Base-by-base conservation (phyloP, 2,888 invertebrate genomes). In the Philereme transversata region DNA sequence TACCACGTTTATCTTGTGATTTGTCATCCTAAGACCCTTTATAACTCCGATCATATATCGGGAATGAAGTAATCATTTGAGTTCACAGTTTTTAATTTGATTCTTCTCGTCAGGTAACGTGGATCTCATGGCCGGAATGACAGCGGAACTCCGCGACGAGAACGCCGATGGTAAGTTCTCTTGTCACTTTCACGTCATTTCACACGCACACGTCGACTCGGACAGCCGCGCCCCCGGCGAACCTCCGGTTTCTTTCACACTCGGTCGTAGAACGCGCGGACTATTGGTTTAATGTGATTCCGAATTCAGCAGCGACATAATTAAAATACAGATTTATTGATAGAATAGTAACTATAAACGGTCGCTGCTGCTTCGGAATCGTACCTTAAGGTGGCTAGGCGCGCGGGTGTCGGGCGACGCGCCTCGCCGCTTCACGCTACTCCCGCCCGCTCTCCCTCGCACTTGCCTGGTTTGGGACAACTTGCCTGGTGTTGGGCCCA, bases 201-300 rank as follows among this genome's bases (percentile, higher is more conserved):
- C 84, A 88, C 90, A 90, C 86, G 89, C 90, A 90, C 90, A 87
- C 82, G 88, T 88, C 89, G 88, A 88, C 84, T 90, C 90, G 89
- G 88, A 90, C 91, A 90, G 90, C 91, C 91, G 91, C 91, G 91
- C 91, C 91, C 91, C 91, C 90, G 91, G 90, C 90, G 88, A 88
- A 86, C 87, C 88, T 84, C 79, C 73, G 71, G 79, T 65, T 51
- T 62, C 49, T 58, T 62, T 44, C 59, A 59, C 62, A 55, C 49
- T 59, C 59, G 63, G 63, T 56, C 51, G 56, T 68, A 86, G 85
- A 84, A 86, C 85, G 87, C 86, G 87, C 85, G 87, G 79, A 79
- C 75, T 82, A 62, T 62, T 50, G 58, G 62, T 58, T 43, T 38
- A 70, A 76, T 74, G 22, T 22, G 22, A 22, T 22, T 22, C 22